These are phyloP conservation scores for Lota lota DNA, from an alignment of 2,113 vertebrate genomes.

Conservation along the genomic window DNA sequence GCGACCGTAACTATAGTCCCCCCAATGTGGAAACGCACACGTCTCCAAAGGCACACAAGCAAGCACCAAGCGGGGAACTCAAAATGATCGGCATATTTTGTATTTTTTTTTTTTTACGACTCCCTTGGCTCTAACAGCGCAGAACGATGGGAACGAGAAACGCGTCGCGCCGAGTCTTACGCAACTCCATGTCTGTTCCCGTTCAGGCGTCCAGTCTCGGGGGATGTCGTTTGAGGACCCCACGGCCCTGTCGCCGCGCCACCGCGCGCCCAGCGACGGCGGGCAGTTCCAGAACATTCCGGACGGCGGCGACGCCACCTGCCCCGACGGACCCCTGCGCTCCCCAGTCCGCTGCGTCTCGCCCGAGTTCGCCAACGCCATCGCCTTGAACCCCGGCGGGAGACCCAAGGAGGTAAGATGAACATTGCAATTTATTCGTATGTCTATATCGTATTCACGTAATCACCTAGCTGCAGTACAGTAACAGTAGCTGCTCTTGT, in stretches of 20 bases:
- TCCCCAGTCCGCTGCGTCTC: constrained; percentile 90
- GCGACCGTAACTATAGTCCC: constrained; percentile 17
- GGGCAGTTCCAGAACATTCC: constrained; percentile 76
- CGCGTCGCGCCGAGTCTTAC: background rate
- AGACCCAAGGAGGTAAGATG: constrained; percentile 91
- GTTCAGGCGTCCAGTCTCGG: constrained; percentile 80
- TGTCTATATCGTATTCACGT: background rate
- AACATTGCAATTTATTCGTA: background rate
- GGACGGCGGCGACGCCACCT: constrained; percentile 38
- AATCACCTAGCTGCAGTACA: too few species aligned
- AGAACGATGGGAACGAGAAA: background rate
- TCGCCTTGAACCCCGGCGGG: constrained; percentile 93
- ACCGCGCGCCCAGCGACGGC: constrained; percentile 79
- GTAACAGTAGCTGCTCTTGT: background rate
- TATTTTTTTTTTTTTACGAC: too few species aligned
- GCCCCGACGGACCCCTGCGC: constrained; percentile 78
- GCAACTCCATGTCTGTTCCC: background rate
- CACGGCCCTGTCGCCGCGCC: constrained; percentile 58
- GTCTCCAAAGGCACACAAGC: too few species aligned
- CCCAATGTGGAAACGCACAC: too few species aligned
- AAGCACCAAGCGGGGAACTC: too few species aligned
- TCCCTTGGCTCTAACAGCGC: too few species aligned
- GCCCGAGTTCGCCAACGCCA: constrained; percentile 90
- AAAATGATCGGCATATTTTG: too few species aligned
- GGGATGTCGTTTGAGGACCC: constrained; percentile 74